Evolutionary conservation across 2,888 invertebrate species (phyloP).

Genomic region (Nebria brevicollis): DNA sequence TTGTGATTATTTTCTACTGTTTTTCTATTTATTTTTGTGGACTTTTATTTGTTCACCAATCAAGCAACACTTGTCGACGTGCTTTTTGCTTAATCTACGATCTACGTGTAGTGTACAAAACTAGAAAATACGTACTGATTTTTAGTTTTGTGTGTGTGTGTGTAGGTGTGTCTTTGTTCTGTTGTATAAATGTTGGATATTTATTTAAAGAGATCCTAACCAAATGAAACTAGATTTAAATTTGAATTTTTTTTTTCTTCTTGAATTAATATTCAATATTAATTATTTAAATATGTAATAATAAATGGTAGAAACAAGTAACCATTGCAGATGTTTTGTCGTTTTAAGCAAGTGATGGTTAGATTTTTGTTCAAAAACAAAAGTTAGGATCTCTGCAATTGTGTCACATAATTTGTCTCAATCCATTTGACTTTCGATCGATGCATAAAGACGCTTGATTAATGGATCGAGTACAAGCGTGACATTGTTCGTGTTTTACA

Average conservation of each 20-base stretch:
- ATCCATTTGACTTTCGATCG: conserved; percentile 3
- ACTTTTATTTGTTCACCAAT: neutral
- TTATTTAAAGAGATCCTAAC: conserved; percentile 11
- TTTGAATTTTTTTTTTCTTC: neutral
- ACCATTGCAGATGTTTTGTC: neutral
- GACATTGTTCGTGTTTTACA: conserved; percentile 41
- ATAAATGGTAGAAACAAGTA: neutral
- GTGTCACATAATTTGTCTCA: conserved; percentile 2
- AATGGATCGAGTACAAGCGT: conserved; percentile 30
- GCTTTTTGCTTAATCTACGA: conserved; percentile 6
- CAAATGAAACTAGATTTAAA: neutral
- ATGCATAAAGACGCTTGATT: conserved; percentile 16
- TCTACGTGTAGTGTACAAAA: neutral
- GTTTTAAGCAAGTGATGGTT: too few species aligned
- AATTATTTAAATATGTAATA: neutral
- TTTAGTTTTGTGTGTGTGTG: conserved; percentile 5
- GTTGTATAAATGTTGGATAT: conserved; percentile 16
- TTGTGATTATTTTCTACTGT: conserved; percentile 3
- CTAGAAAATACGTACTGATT: conserved; percentile 7
- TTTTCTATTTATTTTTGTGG: neutral
- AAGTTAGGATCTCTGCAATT: conserved; percentile 12
- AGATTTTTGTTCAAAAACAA: neutral
- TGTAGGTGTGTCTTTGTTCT: conserved; percentile 6
- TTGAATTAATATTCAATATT: neutral
- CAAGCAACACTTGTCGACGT: conserved; percentile 6